Conservation (phyloP, 2,113 vertebrate species). For the Arizona elegans region DNA sequence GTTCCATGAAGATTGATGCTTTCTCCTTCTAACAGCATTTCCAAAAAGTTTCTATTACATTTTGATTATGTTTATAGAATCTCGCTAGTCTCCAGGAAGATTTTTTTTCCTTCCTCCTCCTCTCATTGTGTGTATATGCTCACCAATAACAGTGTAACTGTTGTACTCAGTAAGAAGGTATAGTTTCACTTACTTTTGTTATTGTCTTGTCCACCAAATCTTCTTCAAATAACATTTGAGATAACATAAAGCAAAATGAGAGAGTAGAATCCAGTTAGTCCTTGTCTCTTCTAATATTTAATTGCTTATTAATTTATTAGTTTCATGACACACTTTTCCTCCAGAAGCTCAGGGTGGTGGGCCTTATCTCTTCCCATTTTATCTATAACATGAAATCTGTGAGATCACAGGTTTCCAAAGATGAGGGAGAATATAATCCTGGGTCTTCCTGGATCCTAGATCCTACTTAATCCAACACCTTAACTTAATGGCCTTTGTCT, state of each 20-base stretch:
- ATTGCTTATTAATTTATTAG: neutral
- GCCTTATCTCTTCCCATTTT: neutral
- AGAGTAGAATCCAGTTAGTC: neutral
- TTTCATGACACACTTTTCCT: neutral
- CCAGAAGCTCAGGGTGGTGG: neutral
- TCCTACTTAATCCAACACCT: neutral
- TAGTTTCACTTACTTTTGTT: neutral
- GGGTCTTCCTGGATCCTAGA: neutral
- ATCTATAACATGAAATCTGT: neutral
- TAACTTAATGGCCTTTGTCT: neutral
- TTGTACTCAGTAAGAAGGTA: neutral
- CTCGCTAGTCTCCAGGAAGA: conserved; percentile 76
- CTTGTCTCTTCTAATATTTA: neutral
- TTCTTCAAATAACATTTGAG: neutral
- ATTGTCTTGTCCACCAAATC: conserved; percentile 24
- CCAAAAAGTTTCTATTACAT: conserved; percentile 87
- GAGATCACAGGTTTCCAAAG: neutral
- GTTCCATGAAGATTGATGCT: conserved; percentile 86
- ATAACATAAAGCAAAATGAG: neutral
- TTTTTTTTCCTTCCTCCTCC: conserved; percentile 62
- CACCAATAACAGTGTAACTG: conserved; percentile 43
- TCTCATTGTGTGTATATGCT: conserved; percentile 40
- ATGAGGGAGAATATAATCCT: neutral
- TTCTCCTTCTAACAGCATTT: conserved; percentile 85
- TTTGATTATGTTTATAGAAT: conserved; percentile 87